Base-by-base conservation (phyloP, 2,888 invertebrate species). In the Lomographa bimaculata region DNA sequence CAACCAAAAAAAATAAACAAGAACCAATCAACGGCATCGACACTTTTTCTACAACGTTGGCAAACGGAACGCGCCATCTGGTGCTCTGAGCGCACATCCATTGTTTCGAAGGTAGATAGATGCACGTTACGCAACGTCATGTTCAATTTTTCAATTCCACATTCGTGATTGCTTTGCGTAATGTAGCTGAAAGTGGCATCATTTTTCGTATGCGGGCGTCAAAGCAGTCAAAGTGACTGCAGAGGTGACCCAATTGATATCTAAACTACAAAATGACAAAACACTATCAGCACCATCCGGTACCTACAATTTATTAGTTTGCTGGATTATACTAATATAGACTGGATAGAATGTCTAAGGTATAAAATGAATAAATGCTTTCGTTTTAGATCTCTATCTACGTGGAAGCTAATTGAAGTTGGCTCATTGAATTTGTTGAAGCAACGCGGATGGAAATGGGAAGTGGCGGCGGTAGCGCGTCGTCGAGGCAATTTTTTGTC, bases 381-480 rank as follows among this genome's bases (percentile, higher is more conserved):
- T n/a, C n/a, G n/a, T n/a, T n/a, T n/a, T n/a, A n/a, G n/a, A n/a
- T n/a, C n/a, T n/a, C n/a, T n/a, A n/a, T n/a, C n/a, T n/a, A n/a
- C n/a, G n/a, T n/a, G n/a, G n/a, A n/a, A 9, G 12, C 23, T 32
- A 50, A 59, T 60, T 57, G 54, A 55, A 58, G 57, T 53, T 52
- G 48, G 10, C 7, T 27, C 16, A 23, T 21, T 27, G 20, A 17
- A 26, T 6, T 37, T 20, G 53, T 55, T 49, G 50, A 54, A 60
- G 61, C 58, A 65, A 71, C 70, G 73, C 75, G 74, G 73, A 71
- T 72, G 69, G 66, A 77, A 74, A 46, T 26, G 40, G 39, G 33
- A 42, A 37, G 40, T 67, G 58, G 60, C 39, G 41, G 42, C 34
- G 46, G 33, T 35, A 29, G 30, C 42, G 23, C 28, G 28, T 28